Base-by-base conservation (phyloP, 64 coral and sea anemone species). In the Catalaphyllia jardinei region DNA sequence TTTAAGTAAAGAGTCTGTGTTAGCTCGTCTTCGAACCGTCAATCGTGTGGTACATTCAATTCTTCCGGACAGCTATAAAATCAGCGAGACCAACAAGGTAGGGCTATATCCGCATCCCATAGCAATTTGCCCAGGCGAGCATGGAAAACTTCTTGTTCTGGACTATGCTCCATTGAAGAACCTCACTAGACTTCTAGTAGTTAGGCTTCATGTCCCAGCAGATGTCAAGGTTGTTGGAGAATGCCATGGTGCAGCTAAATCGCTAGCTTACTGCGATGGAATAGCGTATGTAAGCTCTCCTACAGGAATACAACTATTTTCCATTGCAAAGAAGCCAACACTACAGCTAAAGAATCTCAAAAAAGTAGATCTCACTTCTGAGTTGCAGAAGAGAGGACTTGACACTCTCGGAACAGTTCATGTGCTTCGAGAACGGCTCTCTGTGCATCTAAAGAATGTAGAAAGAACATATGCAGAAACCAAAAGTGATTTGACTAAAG, bases 161-260 rank as follows among this genome's bases (percentile, higher is more conserved):
- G 88, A 94, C 62, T 91, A 74, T 63, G 76, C 75, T n/a, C 88
- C 93, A 74, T 62, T 91, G 29, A 91, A 90, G 33, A 91, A 94
- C 0, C 54, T 54, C 17, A 38, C 72, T 14, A 89, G 92, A 72
- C 92, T 89, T 83, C 42, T 94, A 13, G 87, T 86, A 59, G 79
- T 94, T 16, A 86, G 92, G 67, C 73, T 94, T 63, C 80, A 87
- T 69, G 87, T 89, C 10, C 92, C 87, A 35, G 92, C 92, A 86
- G 87, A 86, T 54, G 87, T 94, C 17, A 94, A 89, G 29, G 59
- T 94, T 52, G 12, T 89, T 39, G 79, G 87, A 39, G 92, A 94
- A 65, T 79, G 77, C 62, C 6, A 72, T 9, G 83, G 63, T 39
- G 84, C 25, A 35, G 64, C 83, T 27, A 65, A 92, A 77, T 75